A percentile compares a stretch with the other conserved stretches of the same genome.
Evolutionary conservation across 2,888 invertebrate species (phyloP).

Genomic region (Chymomyza procnemis): DNA sequence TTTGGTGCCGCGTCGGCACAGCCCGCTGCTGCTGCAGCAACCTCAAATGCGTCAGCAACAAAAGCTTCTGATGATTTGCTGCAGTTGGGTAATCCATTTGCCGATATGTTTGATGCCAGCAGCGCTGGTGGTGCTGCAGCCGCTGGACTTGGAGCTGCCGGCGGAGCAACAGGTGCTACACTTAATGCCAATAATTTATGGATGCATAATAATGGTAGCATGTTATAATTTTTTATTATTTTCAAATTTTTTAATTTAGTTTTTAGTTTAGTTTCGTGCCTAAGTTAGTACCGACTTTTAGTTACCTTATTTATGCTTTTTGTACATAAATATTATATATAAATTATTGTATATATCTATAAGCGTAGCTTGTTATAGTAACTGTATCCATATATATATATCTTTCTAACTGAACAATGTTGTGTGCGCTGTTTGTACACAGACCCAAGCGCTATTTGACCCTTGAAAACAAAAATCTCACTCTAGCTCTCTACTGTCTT

Average conservation of each 20-base stretch:
- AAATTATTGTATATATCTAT: slow-evolving; percentile 10
- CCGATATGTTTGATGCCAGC: slow-evolving; percentile 90
- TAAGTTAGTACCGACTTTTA: slow-evolving; percentile 36
- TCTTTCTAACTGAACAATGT: slow-evolving; percentile 35
- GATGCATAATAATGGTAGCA: slow-evolving; percentile 80
- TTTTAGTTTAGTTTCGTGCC: slow-evolving; percentile 36
- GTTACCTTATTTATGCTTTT: slow-evolving; percentile 26
- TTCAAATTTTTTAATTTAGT: slow-evolving; percentile 30
- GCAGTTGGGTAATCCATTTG: slow-evolving; percentile 94
- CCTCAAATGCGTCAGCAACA: slow-evolving; percentile 63
- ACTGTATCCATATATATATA: too few species aligned
- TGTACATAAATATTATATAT: slow-evolving; percentile 36
- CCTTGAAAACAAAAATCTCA: not conserved
- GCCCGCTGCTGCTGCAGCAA: slow-evolving; percentile 77
- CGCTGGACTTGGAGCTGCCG: slow-evolving; percentile 63
- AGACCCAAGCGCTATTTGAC: slow-evolving; percentile 29
- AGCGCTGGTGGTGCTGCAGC: slow-evolving; percentile 79
- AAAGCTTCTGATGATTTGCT: slow-evolving; percentile 94
- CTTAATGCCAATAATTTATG: slow-evolving; percentile 79
- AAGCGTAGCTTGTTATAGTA: slow-evolving; percentile 2
- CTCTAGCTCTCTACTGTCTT: slow-evolving; percentile 25
- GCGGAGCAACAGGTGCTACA: slow-evolving; percentile 70
- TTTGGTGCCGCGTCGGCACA: slow-evolving; percentile 81
- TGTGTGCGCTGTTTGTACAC: slow-evolving; percentile 42
- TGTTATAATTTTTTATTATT: slow-evolving; percentile 71